Evolutionary conservation across 2,113 vertebrate genomes (phyloP).

Genomic region (Oreochromis aureus): DNA sequence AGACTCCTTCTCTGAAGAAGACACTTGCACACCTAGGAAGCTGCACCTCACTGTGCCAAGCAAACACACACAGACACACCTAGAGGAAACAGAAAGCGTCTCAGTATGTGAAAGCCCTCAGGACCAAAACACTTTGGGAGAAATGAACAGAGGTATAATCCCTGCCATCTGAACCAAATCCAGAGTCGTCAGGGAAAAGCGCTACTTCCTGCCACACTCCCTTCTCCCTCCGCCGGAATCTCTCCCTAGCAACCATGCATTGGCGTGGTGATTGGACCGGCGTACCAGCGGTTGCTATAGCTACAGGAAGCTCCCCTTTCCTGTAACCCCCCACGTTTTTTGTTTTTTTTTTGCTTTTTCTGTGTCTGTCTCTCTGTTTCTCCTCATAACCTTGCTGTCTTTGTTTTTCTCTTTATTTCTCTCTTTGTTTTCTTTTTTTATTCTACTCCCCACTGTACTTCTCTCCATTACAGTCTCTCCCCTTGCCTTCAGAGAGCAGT

Average conservation of each 20-base stretch:
- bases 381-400: conserved; percentile 23
- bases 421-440: not conserved
- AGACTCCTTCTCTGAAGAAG: not conserved
- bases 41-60: not conserved
- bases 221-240: conserved; percentile 58
- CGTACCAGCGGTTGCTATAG: conserved; percentile 72
- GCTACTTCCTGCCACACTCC: conserved; percentile 31
- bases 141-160: conserved; percentile 30
- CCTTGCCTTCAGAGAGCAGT: not conserved
- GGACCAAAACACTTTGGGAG: not conserved
- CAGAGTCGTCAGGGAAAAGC: conserved; percentile 36
- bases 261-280: conserved; percentile 74
- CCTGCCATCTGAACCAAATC: conserved; percentile 45
- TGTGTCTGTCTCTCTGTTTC: conserved; percentile 26
- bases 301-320: conserved; percentile 72
- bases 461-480: not conserved
- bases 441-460: not conserved
- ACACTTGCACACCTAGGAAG: not conserved
- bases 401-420: not conserved
- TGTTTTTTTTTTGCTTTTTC: not conserved
- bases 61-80: not conserved
- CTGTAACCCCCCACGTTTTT: conserved; percentile 32
- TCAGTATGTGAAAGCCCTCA: not conserved
- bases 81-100: conserved; percentile 10
- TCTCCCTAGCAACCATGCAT: conserved; percentile 76